These are phyloP conservation scores for Drosophila pandora DNA, from an alignment of 1,140 invertebrate genomes.

Conservation along the genomic window DNA sequence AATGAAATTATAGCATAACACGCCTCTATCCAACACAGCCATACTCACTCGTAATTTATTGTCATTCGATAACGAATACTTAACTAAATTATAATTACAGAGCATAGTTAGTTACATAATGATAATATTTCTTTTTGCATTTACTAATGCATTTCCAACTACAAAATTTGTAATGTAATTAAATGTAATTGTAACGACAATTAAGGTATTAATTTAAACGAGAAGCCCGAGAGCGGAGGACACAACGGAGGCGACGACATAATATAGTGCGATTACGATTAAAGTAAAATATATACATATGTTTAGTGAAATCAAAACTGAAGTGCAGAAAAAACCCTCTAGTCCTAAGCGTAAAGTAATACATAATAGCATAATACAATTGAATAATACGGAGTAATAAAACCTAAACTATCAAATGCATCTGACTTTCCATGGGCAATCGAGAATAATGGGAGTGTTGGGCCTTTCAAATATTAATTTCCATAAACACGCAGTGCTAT, in stretches of 20 bases:
- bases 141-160: constrained; percentile 77
- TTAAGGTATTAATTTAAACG: constrained; percentile 62
- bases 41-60: constrained; percentile 62
- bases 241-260: constrained; percentile 24
- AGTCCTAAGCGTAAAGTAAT: constrained; percentile 70
- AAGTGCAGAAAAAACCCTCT: constrained; percentile 60
- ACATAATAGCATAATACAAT: constrained; percentile 45
- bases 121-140: constrained; percentile 66
- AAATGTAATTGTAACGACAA: constrained; percentile 66
- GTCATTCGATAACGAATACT: constrained; percentile 64
- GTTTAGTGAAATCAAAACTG: constrained; percentile 77
- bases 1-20: constrained; percentile 38
- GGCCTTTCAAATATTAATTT: constrained; percentile 36
- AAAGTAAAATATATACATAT: constrained; percentile 55
- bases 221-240: constrained; percentile 25
- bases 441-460: neutral
- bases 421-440: neutral
- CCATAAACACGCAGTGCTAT: constrained; percentile 41
- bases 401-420: constrained; percentile 68
- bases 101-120: constrained; percentile 65
- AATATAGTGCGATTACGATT: constrained; percentile 28
- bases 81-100: constrained; percentile 59
- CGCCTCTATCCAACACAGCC: constrained; percentile 17
- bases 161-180: constrained; percentile 69
- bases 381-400: constrained; percentile 61